A percentile compares a stretch with the other conserved stretches of the same genome.
phyloP scores from a whole-genome alignment of 2,888 invertebrate genomes.

The Lochmaea crataegi region DNA sequence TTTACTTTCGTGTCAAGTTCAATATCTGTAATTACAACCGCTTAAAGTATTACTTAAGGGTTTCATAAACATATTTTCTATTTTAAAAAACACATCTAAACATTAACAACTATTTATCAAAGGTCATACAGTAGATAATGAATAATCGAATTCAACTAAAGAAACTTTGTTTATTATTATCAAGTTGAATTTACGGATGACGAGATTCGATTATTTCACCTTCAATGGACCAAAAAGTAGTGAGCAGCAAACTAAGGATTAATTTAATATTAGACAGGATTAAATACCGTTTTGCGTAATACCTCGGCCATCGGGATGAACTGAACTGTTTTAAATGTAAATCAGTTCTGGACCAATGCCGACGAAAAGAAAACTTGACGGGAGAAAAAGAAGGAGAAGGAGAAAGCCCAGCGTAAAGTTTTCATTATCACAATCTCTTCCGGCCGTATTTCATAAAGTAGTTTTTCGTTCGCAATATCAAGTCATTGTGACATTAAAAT shows the following conservation, averaged over 20 bases:
- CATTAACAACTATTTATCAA: background rate
- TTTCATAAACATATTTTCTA: background rate
- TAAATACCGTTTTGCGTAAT: background rate
- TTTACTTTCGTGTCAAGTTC: too few relatives aligned
- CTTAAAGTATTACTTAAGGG: background rate
- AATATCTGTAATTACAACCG: too few relatives aligned
- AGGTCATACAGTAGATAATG: background rate
- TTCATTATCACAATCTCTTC: slow-evolving; percentile 43
- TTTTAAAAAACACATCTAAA: background rate
- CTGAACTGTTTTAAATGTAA: slow-evolving; percentile 27
- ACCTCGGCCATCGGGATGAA: background rate
- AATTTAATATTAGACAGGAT: background rate
- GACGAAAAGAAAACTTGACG: slow-evolving; percentile 24
- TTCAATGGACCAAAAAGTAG: background rate
- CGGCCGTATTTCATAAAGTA: slow-evolving; percentile 41
- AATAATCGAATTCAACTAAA: too few relatives aligned
- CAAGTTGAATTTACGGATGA: background rate
- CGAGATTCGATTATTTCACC: background rate
- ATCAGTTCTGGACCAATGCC: slow-evolving; percentile 22
- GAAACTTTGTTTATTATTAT: too few relatives aligned
- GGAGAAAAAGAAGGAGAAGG: slow-evolving; percentile 24
- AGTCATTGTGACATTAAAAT: slow-evolving; percentile 16
- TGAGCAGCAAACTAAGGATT: background rate
- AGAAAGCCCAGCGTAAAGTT: slow-evolving; percentile 37
- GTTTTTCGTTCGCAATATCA: slow-evolving; percentile 34